Evolutionary conservation across 2,113 vertebrate genomes (phyloP).

Genomic region (Albula glossodonta): DNA sequence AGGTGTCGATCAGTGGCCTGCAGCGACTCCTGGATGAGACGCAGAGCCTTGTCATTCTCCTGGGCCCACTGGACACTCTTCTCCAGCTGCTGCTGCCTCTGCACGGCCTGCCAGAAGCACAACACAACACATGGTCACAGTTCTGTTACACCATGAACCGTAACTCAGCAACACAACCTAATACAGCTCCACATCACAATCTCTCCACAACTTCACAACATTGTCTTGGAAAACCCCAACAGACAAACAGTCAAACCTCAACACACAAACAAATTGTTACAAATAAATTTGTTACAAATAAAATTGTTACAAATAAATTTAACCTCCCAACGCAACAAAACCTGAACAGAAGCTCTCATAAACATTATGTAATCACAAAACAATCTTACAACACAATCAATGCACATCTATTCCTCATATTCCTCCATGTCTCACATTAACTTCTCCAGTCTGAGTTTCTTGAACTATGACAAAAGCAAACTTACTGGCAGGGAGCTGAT

Average conservation of each 20-base stretch:
- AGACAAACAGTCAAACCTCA: not conserved
- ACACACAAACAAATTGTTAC: not conserved
- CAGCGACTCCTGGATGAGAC: constrained; percentile 86
- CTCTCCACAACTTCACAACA: too few species aligned
- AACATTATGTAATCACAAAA: not conserved
- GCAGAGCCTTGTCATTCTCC: constrained; percentile 87
- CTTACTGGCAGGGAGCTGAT: not conserved
- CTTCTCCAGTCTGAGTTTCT: not conserved
- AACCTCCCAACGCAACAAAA: not conserved
- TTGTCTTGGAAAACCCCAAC: too few species aligned
- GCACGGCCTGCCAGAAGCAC: constrained; percentile 73
- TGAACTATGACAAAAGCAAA: not conserved
- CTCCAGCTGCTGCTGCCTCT: constrained; percentile 85
- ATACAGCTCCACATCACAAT: too few species aligned
- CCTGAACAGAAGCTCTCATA: not conserved
- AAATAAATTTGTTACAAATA: too few species aligned
- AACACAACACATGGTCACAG: not conserved
- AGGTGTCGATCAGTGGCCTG: constrained; percentile 85
- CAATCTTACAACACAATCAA: not conserved
- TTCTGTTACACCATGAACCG: too few species aligned
- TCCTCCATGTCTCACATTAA: not conserved
- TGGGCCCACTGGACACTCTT: constrained; percentile 85
- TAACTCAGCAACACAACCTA: too few species aligned
- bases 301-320: too few species aligned
- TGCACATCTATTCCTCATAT: not conserved